Evolutionary conservation across 2,797 vertebrate species (phyloP).

Genomic region (Choloepus didactylus): DNA sequence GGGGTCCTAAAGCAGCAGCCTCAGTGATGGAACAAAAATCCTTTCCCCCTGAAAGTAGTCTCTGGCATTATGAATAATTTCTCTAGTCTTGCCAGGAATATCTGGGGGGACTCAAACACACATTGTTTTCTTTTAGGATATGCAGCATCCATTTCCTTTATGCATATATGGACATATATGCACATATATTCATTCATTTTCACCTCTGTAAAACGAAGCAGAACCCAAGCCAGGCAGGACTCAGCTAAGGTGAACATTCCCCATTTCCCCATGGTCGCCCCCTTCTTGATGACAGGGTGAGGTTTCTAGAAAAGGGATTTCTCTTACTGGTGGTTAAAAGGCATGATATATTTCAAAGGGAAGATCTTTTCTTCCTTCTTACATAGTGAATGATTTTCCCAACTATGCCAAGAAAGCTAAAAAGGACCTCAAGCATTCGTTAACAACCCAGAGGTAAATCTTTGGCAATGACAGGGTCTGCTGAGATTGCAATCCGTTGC

Average conservation of each 20-base stretch:
- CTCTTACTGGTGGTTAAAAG: slow-evolving; percentile 40
- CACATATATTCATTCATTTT: not conserved
- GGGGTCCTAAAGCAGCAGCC: not conserved
- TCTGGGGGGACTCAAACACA: not conserved
- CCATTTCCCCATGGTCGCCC: not conserved
- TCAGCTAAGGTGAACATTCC: slow-evolving; percentile 30
- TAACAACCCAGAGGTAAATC: slow-evolving; percentile 71
- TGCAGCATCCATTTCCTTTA: not conserved
- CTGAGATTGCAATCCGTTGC: slow-evolving; percentile 32
- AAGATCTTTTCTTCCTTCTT: slow-evolving; percentile 17
- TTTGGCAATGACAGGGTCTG: slow-evolving; percentile 1
- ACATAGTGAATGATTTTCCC: not conserved
- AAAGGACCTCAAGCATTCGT: slow-evolving; percentile 59
- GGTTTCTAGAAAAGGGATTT: slow-evolving; percentile 51
- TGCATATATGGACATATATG: not conserved
- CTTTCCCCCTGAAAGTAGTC: not conserved
- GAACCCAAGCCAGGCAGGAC: not conserved
- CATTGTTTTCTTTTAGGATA: not conserved
- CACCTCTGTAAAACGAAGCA: slow-evolving; percentile 19
- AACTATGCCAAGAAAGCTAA: slow-evolving; percentile 43
- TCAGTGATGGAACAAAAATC: not conserved
- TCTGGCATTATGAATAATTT: not conserved
- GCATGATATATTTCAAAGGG: slow-evolving; percentile 51
- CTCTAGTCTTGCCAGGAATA: not conserved
- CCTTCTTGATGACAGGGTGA: not conserved